A percentile compares a stretch with the other conserved stretches of the same genome.
phyloP scores from a whole-genome alignment of 2,113 vertebrate genomes.

The Grallaria varia region DNA sequence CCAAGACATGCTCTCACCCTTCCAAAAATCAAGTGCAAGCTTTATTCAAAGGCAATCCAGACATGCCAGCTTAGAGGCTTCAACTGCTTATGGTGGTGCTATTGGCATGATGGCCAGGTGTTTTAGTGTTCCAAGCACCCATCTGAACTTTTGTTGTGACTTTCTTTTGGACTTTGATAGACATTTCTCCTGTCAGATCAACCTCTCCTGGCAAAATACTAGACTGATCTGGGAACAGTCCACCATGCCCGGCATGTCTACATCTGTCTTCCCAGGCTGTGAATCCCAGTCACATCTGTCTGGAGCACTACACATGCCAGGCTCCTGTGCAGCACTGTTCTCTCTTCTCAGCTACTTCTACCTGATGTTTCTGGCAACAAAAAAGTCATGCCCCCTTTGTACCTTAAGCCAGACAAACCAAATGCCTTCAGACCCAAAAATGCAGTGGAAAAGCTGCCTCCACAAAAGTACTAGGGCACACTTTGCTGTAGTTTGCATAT shows the following conservation, averaged over 20 bases:
- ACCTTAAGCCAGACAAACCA: background rate
- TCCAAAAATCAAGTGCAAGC: background rate
- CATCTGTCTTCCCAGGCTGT: background rate
- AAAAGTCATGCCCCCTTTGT: rapidly evolving
- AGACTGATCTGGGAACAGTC: background rate
- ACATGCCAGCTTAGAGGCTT: background rate
- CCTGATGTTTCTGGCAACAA: background rate
- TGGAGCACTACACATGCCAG: background rate
- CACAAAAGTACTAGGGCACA: background rate
- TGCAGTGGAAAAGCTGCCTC: background rate
- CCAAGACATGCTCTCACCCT: background rate
- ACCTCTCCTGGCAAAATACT: background rate
- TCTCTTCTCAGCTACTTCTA: background rate
- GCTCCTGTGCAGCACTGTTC: background rate
- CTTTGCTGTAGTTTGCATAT: background rate
- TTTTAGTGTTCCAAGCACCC: background rate
- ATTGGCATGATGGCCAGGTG: background rate
- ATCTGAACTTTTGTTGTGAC: background rate
- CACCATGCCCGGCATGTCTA: background rate
- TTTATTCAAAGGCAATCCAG: background rate
- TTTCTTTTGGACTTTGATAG: background rate
- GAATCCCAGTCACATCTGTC: background rate
- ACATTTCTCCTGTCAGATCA: background rate
- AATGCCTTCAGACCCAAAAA: background rate
- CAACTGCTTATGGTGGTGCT: background rate